Evolutionary conservation across 2,113 vertebrate genomes (phyloP).

Genomic region (Nasalis larvatus): DNA sequence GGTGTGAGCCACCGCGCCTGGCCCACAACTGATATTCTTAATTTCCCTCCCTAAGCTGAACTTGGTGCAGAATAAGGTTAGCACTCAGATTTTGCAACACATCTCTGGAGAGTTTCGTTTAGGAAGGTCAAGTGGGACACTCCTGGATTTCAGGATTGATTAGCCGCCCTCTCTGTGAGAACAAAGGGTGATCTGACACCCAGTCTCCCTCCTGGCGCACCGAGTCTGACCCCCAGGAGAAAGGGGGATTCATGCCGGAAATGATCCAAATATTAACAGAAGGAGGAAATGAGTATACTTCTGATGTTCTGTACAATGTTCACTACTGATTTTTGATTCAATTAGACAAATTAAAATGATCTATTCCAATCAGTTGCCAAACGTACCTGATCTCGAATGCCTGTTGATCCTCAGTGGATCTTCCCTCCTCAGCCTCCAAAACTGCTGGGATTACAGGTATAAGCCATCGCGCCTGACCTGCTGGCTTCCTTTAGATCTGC

Average conservation of each 20-base stretch:
- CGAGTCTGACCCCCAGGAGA: accelerated
- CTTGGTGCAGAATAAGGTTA: background rate
- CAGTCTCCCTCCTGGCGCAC: background rate
- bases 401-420: no score
- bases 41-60: background rate
- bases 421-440: no score
- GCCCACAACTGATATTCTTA: background rate
- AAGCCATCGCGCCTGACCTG: no score
- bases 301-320: background rate
- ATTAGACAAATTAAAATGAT: slow-evolving; percentile 65
- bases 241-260: background rate
- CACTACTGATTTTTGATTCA: slow-evolving; percentile 77
- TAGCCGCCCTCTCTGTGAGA: background rate
- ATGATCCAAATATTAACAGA: background rate
- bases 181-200: background rate
- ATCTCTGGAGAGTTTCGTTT: background rate
- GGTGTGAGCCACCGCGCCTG: no score
- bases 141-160: background rate
- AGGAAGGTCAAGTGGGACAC: background rate
- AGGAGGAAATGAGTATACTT: background rate
- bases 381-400: slow-evolving; percentile 48
- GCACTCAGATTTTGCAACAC: no score
- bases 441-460: no score
- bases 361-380: slow-evolving; percentile 75
- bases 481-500: background rate